Conservation (phyloP, 1,140 invertebrate genomes). For the Ectropis grisescens region DNA sequence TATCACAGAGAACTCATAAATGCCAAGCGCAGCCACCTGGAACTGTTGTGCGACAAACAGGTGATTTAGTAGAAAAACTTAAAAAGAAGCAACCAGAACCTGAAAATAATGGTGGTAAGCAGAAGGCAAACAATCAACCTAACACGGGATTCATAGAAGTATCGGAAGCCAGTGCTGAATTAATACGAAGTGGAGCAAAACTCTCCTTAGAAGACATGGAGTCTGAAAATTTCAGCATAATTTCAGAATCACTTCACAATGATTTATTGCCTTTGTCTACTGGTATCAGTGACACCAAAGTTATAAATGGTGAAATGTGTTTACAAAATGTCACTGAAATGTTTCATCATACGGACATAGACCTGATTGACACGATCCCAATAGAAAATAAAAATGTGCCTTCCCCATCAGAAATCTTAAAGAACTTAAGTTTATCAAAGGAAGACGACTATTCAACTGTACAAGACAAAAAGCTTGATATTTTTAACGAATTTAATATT, state of each 20-base stretch:
- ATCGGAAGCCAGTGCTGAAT: conserved; percentile 52
- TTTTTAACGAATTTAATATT: conserved; percentile 24
- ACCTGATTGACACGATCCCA: conserved; percentile 40
- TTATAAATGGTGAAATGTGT: neutral
- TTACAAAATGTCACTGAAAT: conserved; percentile 6
- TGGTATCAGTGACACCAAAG: no score
- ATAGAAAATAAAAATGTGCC: conserved; percentile 49
- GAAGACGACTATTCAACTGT: conserved; percentile 25
- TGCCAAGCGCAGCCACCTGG: conserved; percentile 75
- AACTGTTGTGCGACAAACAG: conserved; percentile 62
- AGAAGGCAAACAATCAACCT: conserved; percentile 5
- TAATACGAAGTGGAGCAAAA: conserved; percentile 49
- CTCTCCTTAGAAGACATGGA: conserved; percentile 60
- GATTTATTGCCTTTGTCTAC: no score
- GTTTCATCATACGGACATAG: conserved; percentile 30
- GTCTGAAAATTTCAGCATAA: conserved; percentile 50
- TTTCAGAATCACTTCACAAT: conserved; percentile 30
- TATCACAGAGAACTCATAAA: conserved; percentile 86
- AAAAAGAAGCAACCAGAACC: conserved; percentile 35
- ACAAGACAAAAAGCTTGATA: conserved; percentile 12
- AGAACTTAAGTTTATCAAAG: conserved; percentile 64
- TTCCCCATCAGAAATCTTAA: conserved; percentile 66
- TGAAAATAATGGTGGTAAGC: conserved; percentile 1
- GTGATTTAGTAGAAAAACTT: conserved; percentile 65
- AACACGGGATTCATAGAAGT: conserved; percentile 28